Percentiles rank a stretch among this genome's conserved stretches.
phyloP scores from a whole-genome alignment of 2,888 invertebrate species.

The Clivina fossor region DNA sequence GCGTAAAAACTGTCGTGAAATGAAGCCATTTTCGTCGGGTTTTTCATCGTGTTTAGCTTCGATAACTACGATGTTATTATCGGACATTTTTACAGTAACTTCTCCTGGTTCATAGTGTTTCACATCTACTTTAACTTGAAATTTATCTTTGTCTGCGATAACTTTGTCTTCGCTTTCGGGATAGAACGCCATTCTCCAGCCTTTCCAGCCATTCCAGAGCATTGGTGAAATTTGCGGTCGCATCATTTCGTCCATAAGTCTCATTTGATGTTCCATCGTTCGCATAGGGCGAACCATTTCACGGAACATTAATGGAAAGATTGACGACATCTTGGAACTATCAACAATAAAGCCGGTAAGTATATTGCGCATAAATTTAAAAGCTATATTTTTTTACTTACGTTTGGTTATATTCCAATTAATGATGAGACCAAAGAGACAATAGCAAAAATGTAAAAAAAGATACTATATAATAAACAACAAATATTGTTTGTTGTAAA shows the following conservation, averaged over 20 bases:
- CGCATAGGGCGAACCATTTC: constrained; percentile 31
- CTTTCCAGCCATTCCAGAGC: too few relatives aligned
- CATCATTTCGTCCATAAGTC: constrained; percentile 24
- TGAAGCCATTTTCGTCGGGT: constrained; percentile 72
- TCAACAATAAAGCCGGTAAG: too few relatives aligned
- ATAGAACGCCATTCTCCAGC: constrained; percentile 6
- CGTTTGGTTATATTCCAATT: too few relatives aligned
- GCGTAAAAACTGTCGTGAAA: constrained; percentile 74
- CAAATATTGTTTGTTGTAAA: too few relatives aligned
- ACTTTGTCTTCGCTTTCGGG: constrained; percentile 49
- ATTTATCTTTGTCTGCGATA: constrained; percentile 66
- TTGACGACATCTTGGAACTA: constrained; percentile 22
- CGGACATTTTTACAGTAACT: constrained; percentile 74
- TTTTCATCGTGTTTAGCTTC: constrained; percentile 80
- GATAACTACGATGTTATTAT: constrained; percentile 68
- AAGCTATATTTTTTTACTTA: too few relatives aligned
- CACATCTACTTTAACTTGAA: constrained; percentile 72
- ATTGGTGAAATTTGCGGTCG: constrained; percentile 19
- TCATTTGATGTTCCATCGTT: constrained; percentile 29
- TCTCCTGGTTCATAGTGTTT: constrained; percentile 77
- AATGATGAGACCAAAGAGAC: too few relatives aligned
- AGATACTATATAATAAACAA: too few relatives aligned
- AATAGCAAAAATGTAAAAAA: too few relatives aligned
- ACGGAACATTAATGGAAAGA: constrained; percentile 21
- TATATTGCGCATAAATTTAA: too few relatives aligned